Percentiles rank a stretch among this genome's conserved stretches.
Conservation (phyloP, 2,888 invertebrate species). For the Dryobota labecula region DNA sequence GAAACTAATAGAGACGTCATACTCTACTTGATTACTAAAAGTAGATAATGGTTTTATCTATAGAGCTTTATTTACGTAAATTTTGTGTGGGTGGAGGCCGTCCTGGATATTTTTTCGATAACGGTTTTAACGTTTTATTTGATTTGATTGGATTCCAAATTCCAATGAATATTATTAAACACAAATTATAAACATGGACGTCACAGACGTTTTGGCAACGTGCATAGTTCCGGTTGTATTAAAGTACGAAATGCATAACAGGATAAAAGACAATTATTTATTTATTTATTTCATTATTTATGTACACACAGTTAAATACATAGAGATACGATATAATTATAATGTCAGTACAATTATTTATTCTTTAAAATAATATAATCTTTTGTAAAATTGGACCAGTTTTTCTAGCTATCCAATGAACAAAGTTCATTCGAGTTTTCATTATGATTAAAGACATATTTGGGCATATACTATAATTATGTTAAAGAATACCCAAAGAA, state of each 20-base stretch:
- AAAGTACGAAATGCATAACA: background rate
- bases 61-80: slow-evolving; percentile 49
- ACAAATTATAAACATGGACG: slow-evolving; percentile 41
- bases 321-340: no score
- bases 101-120: slow-evolving; percentile 42
- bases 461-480: background rate
- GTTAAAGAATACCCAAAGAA: background rate
- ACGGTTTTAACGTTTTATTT: slow-evolving; percentile 37
- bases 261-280: background rate
- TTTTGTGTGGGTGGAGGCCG: slow-evolving; percentile 39
- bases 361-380: no score
- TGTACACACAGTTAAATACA: no score
- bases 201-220: slow-evolving; percentile 50
- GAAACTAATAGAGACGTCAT: slow-evolving; percentile 42
- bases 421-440: background rate
- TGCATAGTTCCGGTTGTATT: slow-evolving; percentile 20
- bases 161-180: slow-evolving; percentile 45
- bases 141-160: slow-evolving; percentile 55
- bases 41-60: slow-evolving; percentile 44
- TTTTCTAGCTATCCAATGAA: background rate
- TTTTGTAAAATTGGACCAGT: background rate
- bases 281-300: no score
- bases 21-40: slow-evolving; percentile 41
- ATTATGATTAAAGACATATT: background rate
- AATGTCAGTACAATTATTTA: no score